Evolutionary conservation across 37 sponge, comb jelly and placozoan species (phyloP).

Genomic region (Aphrocallistes beatrix): DNA sequence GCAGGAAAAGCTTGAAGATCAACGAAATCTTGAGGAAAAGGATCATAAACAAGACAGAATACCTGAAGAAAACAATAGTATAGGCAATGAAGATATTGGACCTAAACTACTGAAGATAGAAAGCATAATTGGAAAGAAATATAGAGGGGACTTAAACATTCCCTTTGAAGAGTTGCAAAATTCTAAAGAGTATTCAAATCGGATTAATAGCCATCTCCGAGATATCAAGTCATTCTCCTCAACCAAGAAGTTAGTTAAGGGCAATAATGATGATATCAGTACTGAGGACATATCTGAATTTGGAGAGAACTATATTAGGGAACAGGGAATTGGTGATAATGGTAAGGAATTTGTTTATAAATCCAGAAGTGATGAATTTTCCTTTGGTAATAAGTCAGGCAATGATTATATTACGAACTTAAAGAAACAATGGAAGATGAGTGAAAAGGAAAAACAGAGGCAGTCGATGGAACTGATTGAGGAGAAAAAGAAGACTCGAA

Average conservation of each 20-base stretch:
- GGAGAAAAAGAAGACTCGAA: not conserved
- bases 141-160: too few species aligned
- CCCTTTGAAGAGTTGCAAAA: too few species aligned
- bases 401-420: not conserved
- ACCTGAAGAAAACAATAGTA: not conserved
- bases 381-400: not conserved
- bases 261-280: not conserved
- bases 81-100: not conserved
- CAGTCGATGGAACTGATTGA: not conserved
- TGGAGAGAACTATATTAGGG: not conserved
- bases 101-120: not conserved
- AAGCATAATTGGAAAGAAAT: not conserved
- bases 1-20: not conserved
- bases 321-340: not conserved
- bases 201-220: too few species aligned
- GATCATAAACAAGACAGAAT: not conserved
- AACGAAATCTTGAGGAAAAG: not conserved
- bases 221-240: too few species aligned
- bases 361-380: not conserved
- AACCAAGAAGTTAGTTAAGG: too few species aligned
- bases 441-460: not conserved
- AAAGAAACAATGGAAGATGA: not conserved
- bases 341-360: not conserved
- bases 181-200: too few species aligned
- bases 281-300: not conserved